Evolutionary conservation across 1,140 invertebrate genomes (phyloP), one percentile per base, ranked within the genome.

Genomic region (Melitaea cinxia): DNA sequence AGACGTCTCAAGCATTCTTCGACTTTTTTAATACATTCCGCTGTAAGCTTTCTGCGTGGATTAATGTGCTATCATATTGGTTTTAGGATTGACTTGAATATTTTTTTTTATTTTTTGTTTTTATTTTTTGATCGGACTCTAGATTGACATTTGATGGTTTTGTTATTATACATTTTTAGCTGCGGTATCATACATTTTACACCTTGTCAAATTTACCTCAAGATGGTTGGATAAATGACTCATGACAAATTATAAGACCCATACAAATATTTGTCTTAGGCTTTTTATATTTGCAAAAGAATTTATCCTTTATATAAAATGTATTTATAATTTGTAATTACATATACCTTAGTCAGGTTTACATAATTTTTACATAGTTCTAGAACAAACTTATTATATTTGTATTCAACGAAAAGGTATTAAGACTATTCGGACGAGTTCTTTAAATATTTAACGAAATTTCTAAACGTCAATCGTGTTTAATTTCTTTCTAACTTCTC

Each of bases 21-120:
- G 15, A 26, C 67, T 88, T 89, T 85, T 89, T 85, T 79, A 70
- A 71, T 70, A 77, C 77, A 88, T 89, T 82, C 85, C 80, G 61
- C 66, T 26, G 45, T 39, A 52, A 60, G 77, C 45, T 52, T 28
- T 57, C 39, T 24, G 55, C 39, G 39, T 4, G 33, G 35, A 57
- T 62, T 65, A 39, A 52, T 55, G 17, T 26, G 21, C 21, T 47
- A 47, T 47, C 19, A 23, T 23, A 47, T 47, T 42, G 37, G 37
- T 15, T 42, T 21, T n/a, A 24, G 10, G 42, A 23, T 47, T 23
- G 42, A 47, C 42, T 21, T 12, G 10, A 9, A 47, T 12, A 23
- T 47, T 9, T 23, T 23, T 21, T 47, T 47, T 14, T 2, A 39
- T 19, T 24, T 47, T 23, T 42, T 42, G 9, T 19, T 23, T 23